These are phyloP conservation scores for Brassicogethes aeneus DNA, from an alignment of 2,888 invertebrate species.

Conservation along the genomic window DNA sequence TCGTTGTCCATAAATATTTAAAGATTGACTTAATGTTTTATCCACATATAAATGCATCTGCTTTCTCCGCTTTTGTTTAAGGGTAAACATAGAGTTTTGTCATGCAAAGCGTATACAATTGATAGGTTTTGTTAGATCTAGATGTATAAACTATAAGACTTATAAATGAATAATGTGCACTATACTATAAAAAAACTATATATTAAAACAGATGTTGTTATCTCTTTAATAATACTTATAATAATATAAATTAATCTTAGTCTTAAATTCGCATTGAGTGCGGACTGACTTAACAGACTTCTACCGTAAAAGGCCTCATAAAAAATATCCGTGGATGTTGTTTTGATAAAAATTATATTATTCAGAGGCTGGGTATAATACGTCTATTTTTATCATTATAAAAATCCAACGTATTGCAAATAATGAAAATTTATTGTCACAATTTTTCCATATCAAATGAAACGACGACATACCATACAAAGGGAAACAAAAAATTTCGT, in stretches of 20 bases:
- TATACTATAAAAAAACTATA: not conserved
- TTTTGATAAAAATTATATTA: constrained; percentile 15
- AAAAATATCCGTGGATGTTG: constrained; percentile 15
- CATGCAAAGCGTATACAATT: constrained; percentile 12
- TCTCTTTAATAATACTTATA: constrained; percentile 5
- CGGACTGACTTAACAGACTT: constrained; percentile 22
- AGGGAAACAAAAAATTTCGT: no score
- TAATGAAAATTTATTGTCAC: no score
- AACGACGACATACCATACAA: no score
- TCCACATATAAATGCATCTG: constrained; percentile 16
- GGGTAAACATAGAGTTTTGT: constrained; percentile 6
- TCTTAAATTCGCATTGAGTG: constrained; percentile 23
- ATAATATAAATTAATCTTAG: constrained; percentile 14
- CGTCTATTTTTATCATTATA: constrained; percentile 11
- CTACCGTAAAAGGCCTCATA: constrained; percentile 10
- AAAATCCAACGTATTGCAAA: constrained; percentile 18
- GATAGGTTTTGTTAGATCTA: constrained; percentile 12
- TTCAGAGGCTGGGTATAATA: constrained; percentile 19
- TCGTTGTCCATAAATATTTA: constrained; percentile 5
- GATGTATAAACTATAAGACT: constrained; percentile 14
- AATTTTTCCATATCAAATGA: no score
- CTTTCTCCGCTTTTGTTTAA: constrained; percentile 21
- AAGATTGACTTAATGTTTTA: constrained; percentile 19
- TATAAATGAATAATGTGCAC: not conserved
- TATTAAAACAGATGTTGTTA: not conserved